Percentiles rank a stretch among this genome's conserved stretches.
Conservation (phyloP, 1,140 invertebrate genomes). For the Drosophila trapezifrons region DNA sequence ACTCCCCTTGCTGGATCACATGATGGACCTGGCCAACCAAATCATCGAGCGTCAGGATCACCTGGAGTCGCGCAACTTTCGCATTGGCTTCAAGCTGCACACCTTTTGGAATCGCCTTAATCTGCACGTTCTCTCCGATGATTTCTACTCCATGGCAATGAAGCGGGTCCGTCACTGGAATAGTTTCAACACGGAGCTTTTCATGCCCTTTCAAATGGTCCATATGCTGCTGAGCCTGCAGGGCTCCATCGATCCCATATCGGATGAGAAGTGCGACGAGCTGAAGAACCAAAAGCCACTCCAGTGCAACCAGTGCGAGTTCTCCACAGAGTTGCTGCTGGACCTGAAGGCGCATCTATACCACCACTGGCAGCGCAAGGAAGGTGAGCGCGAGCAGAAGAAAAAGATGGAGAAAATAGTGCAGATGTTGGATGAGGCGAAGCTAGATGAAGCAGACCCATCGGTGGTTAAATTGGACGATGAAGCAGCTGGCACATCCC, state of each 20-base stretch:
- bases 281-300: constrained; percentile 4
- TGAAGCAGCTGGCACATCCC: neutral
- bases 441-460: constrained; percentile 8
- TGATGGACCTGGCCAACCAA: constrained; percentile 62
- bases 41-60: constrained; percentile 50
- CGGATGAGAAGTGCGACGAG: constrained; percentile 11
- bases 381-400: constrained; percentile 24
- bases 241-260: constrained; percentile 48
- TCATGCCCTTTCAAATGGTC: constrained; percentile 48
- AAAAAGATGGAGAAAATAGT: constrained; percentile 35
- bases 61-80: constrained; percentile 43
- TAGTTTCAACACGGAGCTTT: constrained; percentile 61
- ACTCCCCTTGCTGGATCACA: constrained; percentile 57
- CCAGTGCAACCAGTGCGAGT: constrained; percentile 62
- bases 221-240: constrained; percentile 34
- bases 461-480: neutral
- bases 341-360: constrained; percentile 52
- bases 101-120: constrained; percentile 47
- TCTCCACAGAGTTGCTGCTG: constrained; percentile 17
- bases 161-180: constrained; percentile 55
- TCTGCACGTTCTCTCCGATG: constrained; percentile 65
- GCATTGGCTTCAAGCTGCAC: constrained; percentile 59
- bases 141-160: constrained; percentile 56
- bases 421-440: constrained; percentile 34
- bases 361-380: constrained; percentile 47